Evolutionary conservation across 2,797 vertebrate species (phyloP), one percentile per base, ranked within the genome.

Genomic region (Neosilurus hyrtlii): DNA sequence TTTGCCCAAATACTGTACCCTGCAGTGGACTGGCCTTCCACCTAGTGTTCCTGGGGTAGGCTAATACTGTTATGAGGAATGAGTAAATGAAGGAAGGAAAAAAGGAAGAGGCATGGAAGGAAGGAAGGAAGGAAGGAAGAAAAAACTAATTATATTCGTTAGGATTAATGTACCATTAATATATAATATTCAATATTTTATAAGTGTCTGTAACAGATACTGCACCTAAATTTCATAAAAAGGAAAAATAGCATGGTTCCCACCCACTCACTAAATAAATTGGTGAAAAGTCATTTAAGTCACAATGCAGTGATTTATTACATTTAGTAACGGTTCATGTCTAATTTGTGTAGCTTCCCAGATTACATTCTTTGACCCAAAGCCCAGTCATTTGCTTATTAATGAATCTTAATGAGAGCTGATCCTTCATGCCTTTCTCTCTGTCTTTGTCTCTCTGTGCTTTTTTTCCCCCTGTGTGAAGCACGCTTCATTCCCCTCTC

Each of bases 341-440:
- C 81, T 77, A 76, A 85, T 83, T 85, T 66, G 30, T 63, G 82
- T 85, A 75, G 83, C 72, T 83, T 86, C 62, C 30, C 54, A 82
- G 82, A 84, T 82, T 79, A 78, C 62, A 76, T 85, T 85, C 67
- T 65, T 35, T 86, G 85, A 86, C 86, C 83, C 85, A 66, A 83
- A 86, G 82, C 86, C 84, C 77, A 81, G 84, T 76, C 83, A 83
- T 83, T 86, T 86, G 65, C 62, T 84, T 80, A 79, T 81, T 83
- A 80, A 82, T 85, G 78, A 84, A 83, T 84, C 72, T 85, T 86
- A 86, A 88, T 84, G 63, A 77, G 62, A 56, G 35, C 62, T 80
- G 57, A 18, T 81, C 62, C 85, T 71, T 83, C 73, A 81, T 80
- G 83, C 24, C 59, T 73, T 70, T 79, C 82, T 56, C 30, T 54